phyloP scores from a whole-genome alignment of 1,140 invertebrate species.

The Uloborus diversus region DNA sequence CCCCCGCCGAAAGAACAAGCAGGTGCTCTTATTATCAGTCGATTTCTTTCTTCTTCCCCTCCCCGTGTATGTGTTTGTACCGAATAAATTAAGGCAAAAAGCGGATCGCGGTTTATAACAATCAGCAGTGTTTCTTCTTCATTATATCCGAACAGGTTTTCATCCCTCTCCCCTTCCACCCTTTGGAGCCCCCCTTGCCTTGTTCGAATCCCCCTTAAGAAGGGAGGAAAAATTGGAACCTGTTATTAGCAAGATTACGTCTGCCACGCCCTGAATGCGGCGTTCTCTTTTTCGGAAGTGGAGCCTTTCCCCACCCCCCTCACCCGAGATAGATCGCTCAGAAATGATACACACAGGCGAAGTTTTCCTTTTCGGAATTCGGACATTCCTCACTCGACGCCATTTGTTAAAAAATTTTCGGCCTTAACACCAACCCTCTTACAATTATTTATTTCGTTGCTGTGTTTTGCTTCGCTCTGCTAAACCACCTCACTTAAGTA shows the following conservation, averaged over 20 bases:
- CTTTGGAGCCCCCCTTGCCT: no score
- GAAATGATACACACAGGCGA: conserved; percentile 41
- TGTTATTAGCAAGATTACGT: conserved; percentile 53
- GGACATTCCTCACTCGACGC: conserved; percentile 34
- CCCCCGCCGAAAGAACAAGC: no score
- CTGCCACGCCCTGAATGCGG: conserved; percentile 12
- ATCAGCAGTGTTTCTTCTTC: conserved; percentile 11
- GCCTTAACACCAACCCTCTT: no score
- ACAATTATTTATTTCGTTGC: no score
- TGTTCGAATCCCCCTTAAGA: no score
- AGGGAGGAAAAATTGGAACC: conserved; percentile 47
- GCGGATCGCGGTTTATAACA: conserved; percentile 15
- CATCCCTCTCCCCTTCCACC: neutral
- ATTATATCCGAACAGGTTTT: neutral
- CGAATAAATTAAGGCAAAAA: conserved; percentile 36
- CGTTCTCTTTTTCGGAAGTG: neutral
- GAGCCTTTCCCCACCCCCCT: neutral
- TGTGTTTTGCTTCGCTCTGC: neutral
- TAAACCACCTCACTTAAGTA: conserved; percentile 11
- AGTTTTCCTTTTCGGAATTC: neutral
- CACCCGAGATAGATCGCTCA: conserved; percentile 26
- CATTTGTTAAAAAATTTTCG: conserved; percentile 51
- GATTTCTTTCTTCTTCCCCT: no score
- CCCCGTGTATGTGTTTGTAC: no score
- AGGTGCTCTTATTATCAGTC: no score